These are phyloP conservation scores for Felis chaus DNA, from an alignment of 2,113 vertebrate genomes.

Conservation along the genomic window DNA sequence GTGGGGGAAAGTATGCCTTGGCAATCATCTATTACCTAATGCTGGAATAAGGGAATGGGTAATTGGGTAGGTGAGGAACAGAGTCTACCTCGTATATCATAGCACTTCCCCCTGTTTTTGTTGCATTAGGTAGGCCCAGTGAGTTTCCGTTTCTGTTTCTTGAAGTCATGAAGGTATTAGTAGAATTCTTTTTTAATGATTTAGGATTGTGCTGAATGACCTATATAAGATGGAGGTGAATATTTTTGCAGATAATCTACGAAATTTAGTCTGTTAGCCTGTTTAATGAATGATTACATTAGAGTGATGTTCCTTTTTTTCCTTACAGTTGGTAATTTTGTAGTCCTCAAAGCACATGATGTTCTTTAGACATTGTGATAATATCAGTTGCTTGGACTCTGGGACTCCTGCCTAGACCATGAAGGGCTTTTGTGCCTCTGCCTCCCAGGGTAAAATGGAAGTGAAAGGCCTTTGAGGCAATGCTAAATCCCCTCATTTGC, in stretches of 20 bases:
- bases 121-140: neutral
- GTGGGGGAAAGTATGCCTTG: neutral
- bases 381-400: neutral
- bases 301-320: neutral
- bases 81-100: neutral
- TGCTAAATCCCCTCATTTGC: neutral
- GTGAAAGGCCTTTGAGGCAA: neutral
- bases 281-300: neutral
- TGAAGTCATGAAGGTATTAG: neutral
- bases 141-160: neutral
- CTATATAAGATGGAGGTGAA: neutral
- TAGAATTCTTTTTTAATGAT: neutral
- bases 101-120: neutral
- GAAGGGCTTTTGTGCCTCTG: neutral
- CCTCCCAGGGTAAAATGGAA: neutral
- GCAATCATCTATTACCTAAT: neutral
- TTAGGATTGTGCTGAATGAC: neutral
- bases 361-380: neutral
- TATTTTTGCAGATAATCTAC: neutral
- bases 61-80: neutral
- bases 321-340: neutral
- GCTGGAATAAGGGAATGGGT: neutral
- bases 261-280: neutral
- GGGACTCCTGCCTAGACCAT: neutral
- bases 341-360: neutral